A percentile compares a stretch with the other conserved stretches of the same genome.
These are phyloP conservation scores for Petrocephalus zakoni DNA, from an alignment of 2,113 vertebrate species.

Conservation along the genomic window DNA sequence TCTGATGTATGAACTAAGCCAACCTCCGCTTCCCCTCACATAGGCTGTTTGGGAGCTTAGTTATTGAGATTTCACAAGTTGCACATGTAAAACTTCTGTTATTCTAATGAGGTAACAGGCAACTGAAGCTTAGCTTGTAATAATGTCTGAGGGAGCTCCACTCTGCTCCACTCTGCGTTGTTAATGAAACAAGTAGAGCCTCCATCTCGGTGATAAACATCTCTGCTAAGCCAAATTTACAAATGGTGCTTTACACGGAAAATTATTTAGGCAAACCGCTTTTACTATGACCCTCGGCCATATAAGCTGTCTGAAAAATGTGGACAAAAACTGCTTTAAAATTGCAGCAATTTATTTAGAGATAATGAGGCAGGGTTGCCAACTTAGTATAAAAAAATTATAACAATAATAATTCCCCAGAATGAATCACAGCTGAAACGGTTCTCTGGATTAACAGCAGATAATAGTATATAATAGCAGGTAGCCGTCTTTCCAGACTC, in stretches of 20 bases:
- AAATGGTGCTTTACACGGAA: not conserved
- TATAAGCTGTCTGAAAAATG: not conserved
- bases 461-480: not conserved
- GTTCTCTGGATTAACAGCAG: not conserved
- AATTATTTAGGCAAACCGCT: not conserved
- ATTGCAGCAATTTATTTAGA: slow-evolving; percentile 2
- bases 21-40: not conserved
- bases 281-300: not conserved
- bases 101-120: not conserved
- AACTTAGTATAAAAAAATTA: not conserved
- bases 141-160: not conserved
- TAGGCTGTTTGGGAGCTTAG: not conserved
- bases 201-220: not conserved
- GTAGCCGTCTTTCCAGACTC: not conserved
- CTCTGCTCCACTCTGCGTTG: not conserved
- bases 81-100: not conserved
- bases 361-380: slow-evolving; percentile 5
- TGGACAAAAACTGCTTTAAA: not conserved
- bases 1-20: not conserved
- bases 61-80: not conserved
- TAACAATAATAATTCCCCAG: not conserved
- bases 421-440: not conserved
- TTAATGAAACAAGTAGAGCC: not conserved
- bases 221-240: slow-evolving; percentile 3
- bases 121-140: not conserved